These are phyloP conservation scores for Dolichallabes microphthalmus DNA, from an alignment of 2,113 vertebrate genomes.

Conservation along the genomic window DNA sequence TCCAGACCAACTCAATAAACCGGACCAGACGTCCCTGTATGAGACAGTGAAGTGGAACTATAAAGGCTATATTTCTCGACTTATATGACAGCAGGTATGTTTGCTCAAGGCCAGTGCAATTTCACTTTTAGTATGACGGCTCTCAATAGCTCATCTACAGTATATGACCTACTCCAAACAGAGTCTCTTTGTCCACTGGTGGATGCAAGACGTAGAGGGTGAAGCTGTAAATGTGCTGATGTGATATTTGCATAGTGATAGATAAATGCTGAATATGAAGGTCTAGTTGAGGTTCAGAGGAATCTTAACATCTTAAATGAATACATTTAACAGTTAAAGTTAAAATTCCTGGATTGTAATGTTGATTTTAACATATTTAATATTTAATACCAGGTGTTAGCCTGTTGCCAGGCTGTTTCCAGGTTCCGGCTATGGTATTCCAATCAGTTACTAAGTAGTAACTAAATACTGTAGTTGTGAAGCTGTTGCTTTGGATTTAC, in stretches of 20 bases:
- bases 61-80: conserved; percentile 52
- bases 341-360: background rate
- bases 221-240: background rate
- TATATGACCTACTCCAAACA: too few relatives aligned
- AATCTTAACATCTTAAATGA: background rate
- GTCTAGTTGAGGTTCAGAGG: background rate
- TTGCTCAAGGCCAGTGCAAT: background rate
- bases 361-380: background rate
- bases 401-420: background rate
- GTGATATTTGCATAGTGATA: background rate
- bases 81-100: conserved; percentile 22
- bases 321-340: background rate
- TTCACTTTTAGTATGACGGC: conserved; percentile 8
- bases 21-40: conserved; percentile 63
- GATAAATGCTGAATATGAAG: background rate
- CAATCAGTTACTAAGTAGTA: background rate
- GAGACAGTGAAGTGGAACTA: conserved; percentile 56
- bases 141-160: background rate
- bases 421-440: background rate
- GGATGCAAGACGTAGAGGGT: background rate
- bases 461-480: too few relatives aligned
- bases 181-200: background rate
- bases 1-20: conserved; percentile 63
- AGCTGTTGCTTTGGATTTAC: too few relatives aligned
- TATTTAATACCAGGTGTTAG: background rate